Base-by-base conservation (phyloP, 2,888 invertebrate genomes). In the Xanthostigma xanthostigma region DNA sequence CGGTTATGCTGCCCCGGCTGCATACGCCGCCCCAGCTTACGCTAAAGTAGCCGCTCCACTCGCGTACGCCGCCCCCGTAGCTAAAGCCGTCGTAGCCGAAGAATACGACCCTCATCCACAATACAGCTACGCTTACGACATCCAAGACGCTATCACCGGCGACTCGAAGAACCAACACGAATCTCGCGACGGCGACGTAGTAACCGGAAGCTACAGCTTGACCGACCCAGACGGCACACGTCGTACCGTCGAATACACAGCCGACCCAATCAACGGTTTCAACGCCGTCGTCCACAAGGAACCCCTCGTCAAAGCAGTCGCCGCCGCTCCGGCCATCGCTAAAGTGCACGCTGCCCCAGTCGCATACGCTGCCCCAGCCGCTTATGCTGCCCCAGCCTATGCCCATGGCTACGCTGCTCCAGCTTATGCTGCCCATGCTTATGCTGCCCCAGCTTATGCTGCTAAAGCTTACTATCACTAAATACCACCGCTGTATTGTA, bases 211-310 rank as follows among this genome's bases (percentile, higher is more conserved):
- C 9, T 75, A 76, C 60, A 73, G 74, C 0, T 59, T 76, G 11
- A 66, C 72, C 1, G 76, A 76, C 52, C 72, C 75, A 0, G 76
- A 76, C 54, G 76, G 76, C 53, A 67, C 72, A 0, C 64, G 74
- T 36, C 72, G 64, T 33, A 64, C 71, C 51, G 75, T 75, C 12
- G 73, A 74, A 53, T 75, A 75, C 61, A 74, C 74, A 9, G 77
- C 78, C 14, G 78, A 78, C 59, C 74, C 77, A 34, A 67, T 72
- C 47, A 74, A 76, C 55, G 78, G 78, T 2, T 78, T 78, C 66
- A 78, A 78, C 63, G 78, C 78, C 9, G 73, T 78, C 41, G 79
- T 80, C 1, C 76, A 74, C 64, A 74, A 73, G 56, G 77, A 76
- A 54, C 76, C 79, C 2, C 55, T 68, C 1, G 72, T 58, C 12